Conservation (phyloP, 2,797 vertebrate species). For the Galaxias olidus region DNA sequence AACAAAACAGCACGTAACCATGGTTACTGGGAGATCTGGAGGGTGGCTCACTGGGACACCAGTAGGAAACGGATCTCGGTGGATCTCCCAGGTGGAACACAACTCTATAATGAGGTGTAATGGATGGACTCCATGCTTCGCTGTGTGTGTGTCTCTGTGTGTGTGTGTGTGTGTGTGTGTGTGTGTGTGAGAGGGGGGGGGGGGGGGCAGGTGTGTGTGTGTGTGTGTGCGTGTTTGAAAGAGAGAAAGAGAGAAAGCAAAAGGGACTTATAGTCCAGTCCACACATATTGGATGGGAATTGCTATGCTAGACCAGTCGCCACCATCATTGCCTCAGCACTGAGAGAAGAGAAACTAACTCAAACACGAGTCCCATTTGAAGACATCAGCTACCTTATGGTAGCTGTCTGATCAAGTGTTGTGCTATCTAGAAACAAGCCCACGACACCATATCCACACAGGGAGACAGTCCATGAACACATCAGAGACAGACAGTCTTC, state of each 20-base stretch:
- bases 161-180: neutral
- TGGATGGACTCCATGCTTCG: conserved; percentile 39
- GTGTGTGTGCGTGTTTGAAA: neutral
- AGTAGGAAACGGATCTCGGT: conserved; percentile 52
- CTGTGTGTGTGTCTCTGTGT: neutral
- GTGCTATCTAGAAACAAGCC: too few relatives aligned
- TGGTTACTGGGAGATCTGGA: conserved; percentile 44
- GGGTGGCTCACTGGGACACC: conserved; percentile 27
- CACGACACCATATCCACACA: too few relatives aligned
- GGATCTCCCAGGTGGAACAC: conserved; percentile 42
- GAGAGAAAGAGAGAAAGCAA: neutral
- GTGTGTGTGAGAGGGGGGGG: neutral
- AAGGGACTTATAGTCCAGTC: neutral
- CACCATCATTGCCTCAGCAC: too few relatives aligned
- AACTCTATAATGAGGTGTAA: conserved; percentile 49
- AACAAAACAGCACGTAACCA: conserved; percentile 54
- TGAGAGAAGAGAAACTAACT: too few relatives aligned
- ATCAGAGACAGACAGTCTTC: too few relatives aligned
- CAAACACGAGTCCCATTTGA: too few relatives aligned
- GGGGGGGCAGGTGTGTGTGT: neutral
- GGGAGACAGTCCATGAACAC: too few relatives aligned
- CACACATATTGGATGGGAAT: too few relatives aligned
- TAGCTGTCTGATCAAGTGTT: too few relatives aligned
- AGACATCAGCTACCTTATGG: too few relatives aligned
- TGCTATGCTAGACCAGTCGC: too few relatives aligned